A percentile compares a stretch with the other conserved stretches of the same genome.
Conservation (phyloP, 2,888 invertebrate species). For the Amphimallon solstitiale region DNA sequence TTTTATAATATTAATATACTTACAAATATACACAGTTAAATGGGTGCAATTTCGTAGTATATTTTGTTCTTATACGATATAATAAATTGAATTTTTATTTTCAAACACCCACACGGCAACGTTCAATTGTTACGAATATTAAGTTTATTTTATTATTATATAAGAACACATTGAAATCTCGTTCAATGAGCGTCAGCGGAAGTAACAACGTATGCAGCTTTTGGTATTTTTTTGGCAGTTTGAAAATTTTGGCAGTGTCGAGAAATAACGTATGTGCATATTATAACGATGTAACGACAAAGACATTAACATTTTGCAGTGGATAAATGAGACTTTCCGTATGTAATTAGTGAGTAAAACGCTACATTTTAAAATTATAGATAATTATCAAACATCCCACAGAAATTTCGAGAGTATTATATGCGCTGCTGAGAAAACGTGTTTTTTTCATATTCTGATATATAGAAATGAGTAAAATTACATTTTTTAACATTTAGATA, state of each 20-base stretch:
- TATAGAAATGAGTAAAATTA: no score
- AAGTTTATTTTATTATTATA: conserved; percentile 10
- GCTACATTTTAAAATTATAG: no score
- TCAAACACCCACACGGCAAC: conserved; percentile 34
- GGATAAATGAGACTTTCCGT: no score
- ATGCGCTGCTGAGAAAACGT: no score
- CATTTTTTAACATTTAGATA: no score
- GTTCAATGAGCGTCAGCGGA: conserved; percentile 22
- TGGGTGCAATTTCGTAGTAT: conserved; percentile 28
- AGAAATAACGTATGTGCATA: conserved; percentile 26
- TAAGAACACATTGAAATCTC: not conserved
- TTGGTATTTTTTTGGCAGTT: conserved; percentile 56
- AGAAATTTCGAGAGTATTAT: no score
- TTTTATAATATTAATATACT: conserved; percentile 22
- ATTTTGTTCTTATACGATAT: conserved; percentile 13
- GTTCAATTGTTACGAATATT: not conserved
- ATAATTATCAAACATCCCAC: no score
- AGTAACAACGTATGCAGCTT: conserved; percentile 13
- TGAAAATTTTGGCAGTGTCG: conserved; percentile 62
- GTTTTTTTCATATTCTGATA: no score
- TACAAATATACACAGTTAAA: conserved; percentile 26
- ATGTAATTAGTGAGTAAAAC: no score
- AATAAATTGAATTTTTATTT: no score
- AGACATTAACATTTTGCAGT: no score
- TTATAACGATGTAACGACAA: not conserved